Evolutionary conservation across 2,113 vertebrate species (phyloP).

Genomic region (human): GRCh38 chr6:147625001-147625500

Average conservation of each 20-base stretch:
- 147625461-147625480: background rate
- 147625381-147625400: background rate
- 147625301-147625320: background rate
- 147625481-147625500: background rate
- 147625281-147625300: background rate
- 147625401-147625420: background rate
- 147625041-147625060: background rate
- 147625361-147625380: too few relatives aligned
- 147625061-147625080: background rate
- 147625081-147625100: background rate
- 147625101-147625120: background rate
- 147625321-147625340: background rate
- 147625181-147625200: background rate
- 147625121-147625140: rapidly evolving
- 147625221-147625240: background rate
- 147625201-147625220: background rate
- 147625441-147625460: background rate
- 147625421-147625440: background rate
- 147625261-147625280: background rate
- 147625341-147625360: background rate
- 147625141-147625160: rapidly evolving
- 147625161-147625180: background rate
- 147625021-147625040: rapidly evolving
- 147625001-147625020: background rate
- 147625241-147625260: rapidly evolving